Base-by-base conservation (phyloP, 2,888 invertebrate genomes). In the Drosophila recens region DNA sequence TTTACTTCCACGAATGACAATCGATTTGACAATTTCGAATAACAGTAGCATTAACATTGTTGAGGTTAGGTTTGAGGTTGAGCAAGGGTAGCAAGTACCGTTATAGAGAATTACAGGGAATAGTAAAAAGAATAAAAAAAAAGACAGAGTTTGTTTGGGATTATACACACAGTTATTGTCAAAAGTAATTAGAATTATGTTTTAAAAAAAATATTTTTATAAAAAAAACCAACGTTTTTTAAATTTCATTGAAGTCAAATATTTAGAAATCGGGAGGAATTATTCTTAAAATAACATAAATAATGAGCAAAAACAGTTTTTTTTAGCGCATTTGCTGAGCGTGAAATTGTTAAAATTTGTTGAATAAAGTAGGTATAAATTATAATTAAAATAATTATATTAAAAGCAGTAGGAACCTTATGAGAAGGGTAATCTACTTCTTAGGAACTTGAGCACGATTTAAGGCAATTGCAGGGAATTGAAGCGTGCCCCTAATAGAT, bases 401-500 rank as follows among this genome's bases (percentile, higher is more conserved):
- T 15, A 8, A 57, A 45, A 36, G 36, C 27, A 30, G 23, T 27
- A 42, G 1, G 23, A 42, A 33, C 43, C 45, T 4, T 42, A 45
- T 52, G 36, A 17, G 20, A n/a, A 36, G 51, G 51, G 34, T 20
- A 8, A 9, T 34, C 13, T 4, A 13, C 40, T 71, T 69, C 67
- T 46, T 23, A 17, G 38, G 71, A 59, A 75, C 48, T 54, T 11
- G 15, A 20, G 52, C n/a, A 46, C 33, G 42, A 8, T 42, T 56
- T 20, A 49, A 52, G 59, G 70, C 79, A 77, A 68, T 83, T 82
- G 42, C 62, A 34, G 65, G 67, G 83, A 76, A 83, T 83, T 87
- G 79, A 77, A 77, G 81, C 84, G 79, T 87, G 84, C 77, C 68
- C 40, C 84, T 79, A 86, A 86, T 86, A 72, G 78, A 66, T 73